A percentile compares a stretch with the other conserved stretches of the same genome.
Conservation (phyloP, 2,113 vertebrate genomes). For the Poeciliopsis occidentalis region DNA sequence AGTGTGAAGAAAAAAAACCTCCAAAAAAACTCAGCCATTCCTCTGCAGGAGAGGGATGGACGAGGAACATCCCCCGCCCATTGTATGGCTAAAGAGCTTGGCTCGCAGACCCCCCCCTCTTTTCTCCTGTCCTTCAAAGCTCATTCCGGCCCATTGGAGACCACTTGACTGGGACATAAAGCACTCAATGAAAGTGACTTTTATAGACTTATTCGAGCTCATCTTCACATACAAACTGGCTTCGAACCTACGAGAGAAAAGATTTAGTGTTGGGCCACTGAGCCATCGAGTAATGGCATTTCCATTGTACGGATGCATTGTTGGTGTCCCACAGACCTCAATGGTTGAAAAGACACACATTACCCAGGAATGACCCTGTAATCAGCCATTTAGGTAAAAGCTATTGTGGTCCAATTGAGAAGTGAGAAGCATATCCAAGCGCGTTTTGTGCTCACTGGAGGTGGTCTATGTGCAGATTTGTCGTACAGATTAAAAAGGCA, state of each 20-base stretch:
- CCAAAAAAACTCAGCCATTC: constrained; percentile 59
- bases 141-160: constrained; percentile 84
- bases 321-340: constrained; percentile 62
- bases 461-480: constrained; percentile 85
- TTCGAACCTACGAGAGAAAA: constrained; percentile 88
- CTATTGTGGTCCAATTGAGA: constrained; percentile 87
- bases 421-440: constrained; percentile 93
- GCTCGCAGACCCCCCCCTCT: constrained; percentile 81
- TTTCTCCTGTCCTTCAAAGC: constrained; percentile 88
- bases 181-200: constrained; percentile 96
- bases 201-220: constrained; percentile 99
- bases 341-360: constrained; percentile 71
- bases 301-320: constrained; percentile 82
- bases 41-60: constrained; percentile 77
- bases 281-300: constrained; percentile 73
- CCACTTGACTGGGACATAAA: constrained; percentile 92
- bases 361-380: constrained; percentile 94
- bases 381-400: constrained; percentile 95
- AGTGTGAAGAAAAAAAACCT: constrained; percentile 25
- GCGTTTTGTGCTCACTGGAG: constrained; percentile 89
- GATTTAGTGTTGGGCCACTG: constrained; percentile 88
- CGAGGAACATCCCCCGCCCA: constrained; percentile 73
- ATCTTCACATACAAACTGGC: constrained; percentile 93
- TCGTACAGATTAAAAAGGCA: constrained; percentile 90
- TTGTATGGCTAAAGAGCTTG: constrained; percentile 76